Conservation (phyloP, 2,797 vertebrate genomes). For the Anguilla marmorata region DNA sequence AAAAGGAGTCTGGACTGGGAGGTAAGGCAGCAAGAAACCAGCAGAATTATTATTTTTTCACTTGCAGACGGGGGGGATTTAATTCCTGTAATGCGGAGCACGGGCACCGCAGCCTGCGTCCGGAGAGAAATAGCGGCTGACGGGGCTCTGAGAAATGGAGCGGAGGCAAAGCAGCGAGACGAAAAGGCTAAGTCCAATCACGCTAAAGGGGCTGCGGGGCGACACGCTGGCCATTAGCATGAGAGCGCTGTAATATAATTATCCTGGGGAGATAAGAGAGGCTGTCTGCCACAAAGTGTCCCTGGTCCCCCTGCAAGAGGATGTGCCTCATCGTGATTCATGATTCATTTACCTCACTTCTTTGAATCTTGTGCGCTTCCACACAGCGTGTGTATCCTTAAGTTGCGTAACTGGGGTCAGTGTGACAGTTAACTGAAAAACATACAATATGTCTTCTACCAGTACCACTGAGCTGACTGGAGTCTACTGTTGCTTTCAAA, state of each 20-base stretch:
- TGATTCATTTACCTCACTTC: slow-evolving; percentile 14
- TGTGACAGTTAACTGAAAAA: no score
- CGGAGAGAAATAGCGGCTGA: slow-evolving; percentile 15
- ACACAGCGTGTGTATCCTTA: no score
- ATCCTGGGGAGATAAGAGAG: slow-evolving; percentile 55
- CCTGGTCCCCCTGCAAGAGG: slow-evolving; percentile 52
- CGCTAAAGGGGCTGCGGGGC: slow-evolving; percentile 56
- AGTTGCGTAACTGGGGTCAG: no score
- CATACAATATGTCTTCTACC: no score
- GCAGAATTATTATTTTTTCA: background rate
- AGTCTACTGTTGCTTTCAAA: background rate
- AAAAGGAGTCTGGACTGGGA: background rate
- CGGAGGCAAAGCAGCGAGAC: slow-evolving; percentile 50
- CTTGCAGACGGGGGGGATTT: background rate
- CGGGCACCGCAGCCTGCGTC: slow-evolving; percentile 42
- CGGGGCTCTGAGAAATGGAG: background rate
- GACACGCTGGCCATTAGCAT: slow-evolving; percentile 61
- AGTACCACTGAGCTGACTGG: background rate
- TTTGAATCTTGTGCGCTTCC: no score
- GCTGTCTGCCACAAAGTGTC: slow-evolving; percentile 43
- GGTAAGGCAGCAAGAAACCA: no score
- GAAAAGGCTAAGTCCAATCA: slow-evolving; percentile 52
- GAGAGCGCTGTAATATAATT: slow-evolving; percentile 69
- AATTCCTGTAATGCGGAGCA: slow-evolving; percentile 20
- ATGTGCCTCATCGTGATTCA: slow-evolving; percentile 49